A percentile compares a stretch with the other conserved stretches of the same genome.
Conservation (phyloP, 23 tunicate genomes). For the Oikopleura vanhoeffeni region DNA sequence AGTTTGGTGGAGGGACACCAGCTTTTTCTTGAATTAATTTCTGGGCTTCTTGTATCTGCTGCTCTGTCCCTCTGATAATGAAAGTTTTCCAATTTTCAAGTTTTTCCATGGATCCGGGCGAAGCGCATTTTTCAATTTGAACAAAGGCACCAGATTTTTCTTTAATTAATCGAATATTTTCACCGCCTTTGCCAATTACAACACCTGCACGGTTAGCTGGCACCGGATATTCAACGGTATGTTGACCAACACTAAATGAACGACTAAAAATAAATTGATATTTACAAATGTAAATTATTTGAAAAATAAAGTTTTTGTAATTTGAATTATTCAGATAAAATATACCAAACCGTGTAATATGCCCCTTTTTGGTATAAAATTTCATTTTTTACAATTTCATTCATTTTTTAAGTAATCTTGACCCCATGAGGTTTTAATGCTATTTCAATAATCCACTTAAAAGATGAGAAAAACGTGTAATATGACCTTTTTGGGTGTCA, state of each 20-base stretch:
- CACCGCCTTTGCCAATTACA: slow-evolving; percentile 99
- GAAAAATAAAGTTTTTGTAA: no score
- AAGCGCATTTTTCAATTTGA: slow-evolving; percentile 60
- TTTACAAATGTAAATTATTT: no score
- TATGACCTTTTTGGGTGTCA: no score
- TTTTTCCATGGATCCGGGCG: slow-evolving; percentile 56
- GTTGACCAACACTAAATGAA: not conserved
- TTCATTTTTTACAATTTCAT: no score
- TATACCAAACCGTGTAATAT: no score
- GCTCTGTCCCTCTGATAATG: slow-evolving; percentile 77
- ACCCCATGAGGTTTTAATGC: no score
- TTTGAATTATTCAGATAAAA: no score
- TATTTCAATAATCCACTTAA: no score
- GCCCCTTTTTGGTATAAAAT: no score
- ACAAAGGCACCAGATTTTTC: slow-evolving; percentile 91
- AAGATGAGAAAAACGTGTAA: no score
- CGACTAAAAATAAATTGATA: not conserved
- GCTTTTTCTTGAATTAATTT: slow-evolving; percentile 91
- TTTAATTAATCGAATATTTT: slow-evolving; percentile 76
- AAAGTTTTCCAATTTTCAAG: slow-evolving; percentile 52
- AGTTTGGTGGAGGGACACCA: slow-evolving; percentile 28
- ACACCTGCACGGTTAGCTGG: slow-evolving; percentile 88
- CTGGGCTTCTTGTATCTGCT: slow-evolving; percentile 53
- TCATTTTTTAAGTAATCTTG: no score
- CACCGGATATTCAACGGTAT: slow-evolving; percentile 50